Conservation (phyloP, 1,140 invertebrate species). For the Zeugodacus cucurbitae region DNA sequence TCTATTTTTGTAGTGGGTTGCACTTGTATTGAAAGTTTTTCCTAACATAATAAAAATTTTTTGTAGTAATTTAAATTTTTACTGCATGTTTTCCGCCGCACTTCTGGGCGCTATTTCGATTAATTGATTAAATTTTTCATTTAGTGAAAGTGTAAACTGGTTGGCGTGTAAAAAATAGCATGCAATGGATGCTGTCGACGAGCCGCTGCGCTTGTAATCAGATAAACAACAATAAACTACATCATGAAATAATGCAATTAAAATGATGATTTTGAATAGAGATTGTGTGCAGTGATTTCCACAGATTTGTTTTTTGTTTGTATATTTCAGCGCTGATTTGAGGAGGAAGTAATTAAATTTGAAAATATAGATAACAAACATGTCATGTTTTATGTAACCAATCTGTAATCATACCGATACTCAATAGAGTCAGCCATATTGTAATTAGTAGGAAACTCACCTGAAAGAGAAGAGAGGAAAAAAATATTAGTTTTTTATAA, state of each 20-base stretch:
- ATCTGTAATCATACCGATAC: background rate
- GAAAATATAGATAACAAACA: background rate
- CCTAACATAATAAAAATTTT: no score
- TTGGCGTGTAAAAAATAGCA: background rate
- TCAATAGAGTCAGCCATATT: background rate
- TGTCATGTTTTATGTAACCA: background rate
- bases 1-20: no score
- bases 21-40: no score
- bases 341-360: background rate
- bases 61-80: no score
- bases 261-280: background rate
- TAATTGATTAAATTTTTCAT: background rate
- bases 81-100: background rate
- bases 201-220: background rate
- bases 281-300: background rate
- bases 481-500: background rate
- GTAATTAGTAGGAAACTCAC: background rate
- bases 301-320: background rate
- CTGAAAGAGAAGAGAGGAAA: background rate
- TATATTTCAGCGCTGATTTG: background rate
- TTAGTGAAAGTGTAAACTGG: slow-evolving; percentile 19
- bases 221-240: background rate
- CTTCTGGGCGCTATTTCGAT: background rate
- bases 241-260: slow-evolving; percentile 12
- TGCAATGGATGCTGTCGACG: background rate